A percentile compares a stretch with the other conserved stretches of the same genome.
Evolutionary conservation across 2,113 vertebrate genomes (phyloP).

Genomic region (Lathamus discolor): DNA sequence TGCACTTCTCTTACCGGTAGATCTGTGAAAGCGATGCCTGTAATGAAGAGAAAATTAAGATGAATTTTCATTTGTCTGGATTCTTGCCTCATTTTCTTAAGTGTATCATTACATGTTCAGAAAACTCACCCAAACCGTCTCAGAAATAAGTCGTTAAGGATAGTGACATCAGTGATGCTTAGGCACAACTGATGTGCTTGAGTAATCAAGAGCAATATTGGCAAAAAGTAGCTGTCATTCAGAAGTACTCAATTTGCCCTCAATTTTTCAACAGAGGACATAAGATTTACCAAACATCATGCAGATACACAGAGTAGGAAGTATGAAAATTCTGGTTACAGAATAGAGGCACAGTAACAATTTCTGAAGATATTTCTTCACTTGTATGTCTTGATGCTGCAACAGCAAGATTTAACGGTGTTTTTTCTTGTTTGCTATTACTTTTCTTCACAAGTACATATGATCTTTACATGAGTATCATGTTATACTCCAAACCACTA

Average conservation of each 20-base stretch:
- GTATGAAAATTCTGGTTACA: not conserved
- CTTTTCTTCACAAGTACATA: not conserved
- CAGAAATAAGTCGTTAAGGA: not conserved
- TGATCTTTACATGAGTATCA: not conserved
- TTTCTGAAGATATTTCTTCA: not conserved
- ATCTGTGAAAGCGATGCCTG: conserved; percentile 84
- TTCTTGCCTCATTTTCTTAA: not conserved
- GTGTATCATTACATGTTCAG: not conserved
- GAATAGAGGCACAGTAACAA: not conserved
- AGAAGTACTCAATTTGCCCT: not conserved
- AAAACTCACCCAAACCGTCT: not conserved
- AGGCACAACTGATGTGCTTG: not conserved
- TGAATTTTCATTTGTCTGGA: not conserved
- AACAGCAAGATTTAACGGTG: not conserved
- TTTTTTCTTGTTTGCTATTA: not conserved
- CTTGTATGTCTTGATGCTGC: not conserved
- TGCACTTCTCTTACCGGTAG: conserved; percentile 79
- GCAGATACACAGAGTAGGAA: not conserved
- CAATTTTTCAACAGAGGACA: not conserved
- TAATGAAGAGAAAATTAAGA: conserved; percentile 60
- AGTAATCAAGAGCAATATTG: not conserved
- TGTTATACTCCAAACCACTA: not conserved
- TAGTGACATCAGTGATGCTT: not conserved
- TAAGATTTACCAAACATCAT: not conserved
- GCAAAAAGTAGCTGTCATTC: not conserved